Conservation (phyloP, 2,113 vertebrate genomes). For the Tor tambroides region DNA sequence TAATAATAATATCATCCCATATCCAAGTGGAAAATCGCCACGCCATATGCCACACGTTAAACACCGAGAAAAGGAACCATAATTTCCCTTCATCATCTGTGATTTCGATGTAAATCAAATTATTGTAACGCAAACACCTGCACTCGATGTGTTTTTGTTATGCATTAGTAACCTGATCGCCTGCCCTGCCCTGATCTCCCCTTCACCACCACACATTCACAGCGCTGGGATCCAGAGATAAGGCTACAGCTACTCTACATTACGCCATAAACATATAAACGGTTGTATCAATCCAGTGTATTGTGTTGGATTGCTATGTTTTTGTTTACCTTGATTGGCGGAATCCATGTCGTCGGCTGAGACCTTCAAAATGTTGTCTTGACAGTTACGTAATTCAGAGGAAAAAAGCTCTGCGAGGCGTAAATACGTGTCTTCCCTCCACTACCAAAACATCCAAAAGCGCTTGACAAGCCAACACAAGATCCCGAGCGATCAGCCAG, state of each 20-base stretch:
- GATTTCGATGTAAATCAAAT: background rate
- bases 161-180: slow-evolving; percentile 39
- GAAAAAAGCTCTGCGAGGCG: background rate
- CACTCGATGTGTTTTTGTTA: background rate
- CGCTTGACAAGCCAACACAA: slow-evolving; percentile 23
- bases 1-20: background rate
- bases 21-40: background rate
- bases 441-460: slow-evolving; percentile 44
- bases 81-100: background rate
- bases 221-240: background rate
- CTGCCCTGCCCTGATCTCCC: slow-evolving; percentile 31
- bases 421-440: slow-evolving; percentile 9
- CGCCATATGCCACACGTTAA: too few relatives aligned
- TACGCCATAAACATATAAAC: background rate
- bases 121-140: background rate
- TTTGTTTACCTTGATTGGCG: slow-evolving; percentile 77
- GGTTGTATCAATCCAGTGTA: background rate
- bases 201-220: slow-evolving; percentile 4
- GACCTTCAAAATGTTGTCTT: slow-evolving; percentile 27
- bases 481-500: slow-evolving; percentile 58
- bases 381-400: background rate
- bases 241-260: background rate
- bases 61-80: background rate
- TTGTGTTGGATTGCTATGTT: background rate
- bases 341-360: slow-evolving; percentile 73